Base-by-base conservation (phyloP, 2,113 vertebrate species). In the Pagrus major region DNA sequence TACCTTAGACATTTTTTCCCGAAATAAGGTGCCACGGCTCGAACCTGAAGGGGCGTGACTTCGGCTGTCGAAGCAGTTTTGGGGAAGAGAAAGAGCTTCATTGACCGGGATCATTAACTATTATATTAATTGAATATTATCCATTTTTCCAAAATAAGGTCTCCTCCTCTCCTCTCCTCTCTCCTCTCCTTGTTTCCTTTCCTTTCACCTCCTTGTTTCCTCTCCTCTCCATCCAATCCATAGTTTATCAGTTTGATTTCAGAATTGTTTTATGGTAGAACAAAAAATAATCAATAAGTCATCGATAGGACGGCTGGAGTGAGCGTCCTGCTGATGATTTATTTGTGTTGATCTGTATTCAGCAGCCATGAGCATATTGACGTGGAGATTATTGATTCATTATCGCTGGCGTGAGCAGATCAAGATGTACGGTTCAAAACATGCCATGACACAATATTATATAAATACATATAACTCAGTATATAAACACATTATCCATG, bases 311-410 rank as follows among this genome's bases (percentile, higher is more conserved):
- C 78, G 76, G 21, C 67, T 20, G 33, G 9, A 81, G 46, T 10
- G 5, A 68, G n/a, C 80, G 81, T 84, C 85, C 63, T 82, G 83
- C 85, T 79, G 83, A 89, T 79, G 49, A 47, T 46, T 58, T 46
- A n/a, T 56, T 25, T 37, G 59, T 42, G 33, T 0, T 72, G 64
- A 76, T 84, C 47, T 60, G 73, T 47, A 83, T 74, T 84, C 63
- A 71, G 81, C 14, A 33, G n/a, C 47, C 71, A 77, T 75, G 3
- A 25, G 41, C 51, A 71, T 59, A 90, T 69, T 60, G 83, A 78
- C 72, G 33, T 27, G 23, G 16, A 60, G 12, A 9, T 18, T 67
- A 86, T 72, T 33, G 80, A 84, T 83, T 76, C 0, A 56, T 73
- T 74, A 60, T 63, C 75, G 46, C 21, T 54, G 66, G 55, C 59